Evolutionary conservation across 1,140 invertebrate genomes (phyloP), one percentile per base, ranked within the genome.

Genomic region (Geopemphigus sp.): DNA sequence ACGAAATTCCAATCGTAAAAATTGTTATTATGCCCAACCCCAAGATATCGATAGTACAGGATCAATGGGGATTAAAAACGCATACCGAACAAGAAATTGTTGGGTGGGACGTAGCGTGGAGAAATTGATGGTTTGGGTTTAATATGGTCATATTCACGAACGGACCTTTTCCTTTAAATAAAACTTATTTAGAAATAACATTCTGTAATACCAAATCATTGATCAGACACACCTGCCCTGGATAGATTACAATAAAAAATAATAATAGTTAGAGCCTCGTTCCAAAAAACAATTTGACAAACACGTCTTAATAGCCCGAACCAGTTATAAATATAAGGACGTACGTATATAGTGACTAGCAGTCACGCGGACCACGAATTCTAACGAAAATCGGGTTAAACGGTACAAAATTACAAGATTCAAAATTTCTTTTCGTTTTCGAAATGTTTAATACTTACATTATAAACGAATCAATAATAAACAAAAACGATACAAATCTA

Each of bases 191-290:
- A 14, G 26, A 68, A 68, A 68, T 24, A 26, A 50, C 14, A 47
- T 68, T 22, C 22, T 22, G 19, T 68, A 24, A 68, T 68, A 1
- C 47, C n/a, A 47, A 24, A 68, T 68, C 22, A 15, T 47, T 50
- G 22, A 68, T 68, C 66, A 68, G 66, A 68, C 66, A 50, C 66
- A 68, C n/a, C 22, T 68, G 39, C 22, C 47, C 66, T 15, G n/a
- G 22, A 68, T 50, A 68, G 39, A 24, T 50, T 50, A 19, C 6
- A 66, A 66, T 22, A 15, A 68, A 50, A 68, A 17, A 68, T 39
- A 66, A 50, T 50, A 24, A 50, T 50, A 5, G 19, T 45, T 19
- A 17, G 22, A 26, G 14, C 66, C n/a, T 24, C 64, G 0, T 68
- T 50, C 6, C 12, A 12, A 14, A 50, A 68, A 68, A 68, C 47